Percentiles rank a stretch among this genome's conserved stretches.
Evolutionary conservation across 1,140 invertebrate species (phyloP).

Genomic region (Limonius californicus): DNA sequence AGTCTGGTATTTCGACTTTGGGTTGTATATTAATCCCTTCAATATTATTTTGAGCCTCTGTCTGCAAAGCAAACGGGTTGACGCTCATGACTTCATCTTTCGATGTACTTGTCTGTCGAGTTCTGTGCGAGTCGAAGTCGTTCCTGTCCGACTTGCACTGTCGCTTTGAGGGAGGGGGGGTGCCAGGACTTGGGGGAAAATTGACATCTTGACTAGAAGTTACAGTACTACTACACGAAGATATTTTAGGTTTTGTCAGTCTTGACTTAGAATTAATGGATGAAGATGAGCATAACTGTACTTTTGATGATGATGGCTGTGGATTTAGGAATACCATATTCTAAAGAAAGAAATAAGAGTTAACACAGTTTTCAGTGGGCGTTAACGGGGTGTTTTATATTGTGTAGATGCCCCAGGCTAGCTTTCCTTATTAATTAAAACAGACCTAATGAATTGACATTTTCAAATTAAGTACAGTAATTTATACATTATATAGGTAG

Average conservation of each 20-base stretch:
- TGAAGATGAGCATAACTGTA: conserved; percentile 7
- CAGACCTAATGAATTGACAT: too few relatives aligned
- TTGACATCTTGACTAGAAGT: conserved; percentile 43
- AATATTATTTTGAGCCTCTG: conserved; percentile 24
- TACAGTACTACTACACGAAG: conserved; percentile 36
- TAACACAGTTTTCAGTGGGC: background rate
- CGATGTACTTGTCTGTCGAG: conserved; percentile 16
- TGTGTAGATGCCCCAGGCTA: too few relatives aligned
- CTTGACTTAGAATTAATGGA: conserved; percentile 26
- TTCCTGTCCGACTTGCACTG: conserved; percentile 34
- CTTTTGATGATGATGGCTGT: conserved; percentile 30
- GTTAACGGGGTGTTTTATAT: too few relatives aligned
- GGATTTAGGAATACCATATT: conserved; percentile 35
- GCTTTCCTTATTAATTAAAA: too few relatives aligned
- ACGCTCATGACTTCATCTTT: conserved; percentile 32
- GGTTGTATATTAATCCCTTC: conserved; percentile 39
- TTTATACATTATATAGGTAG: too few relatives aligned
- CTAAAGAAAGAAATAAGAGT: background rate
- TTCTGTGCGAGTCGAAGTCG: conserved; percentile 30
- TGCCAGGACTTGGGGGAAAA: conserved; percentile 9
- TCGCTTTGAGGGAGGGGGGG: conserved; percentile 33
- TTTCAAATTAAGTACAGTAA: too few relatives aligned
- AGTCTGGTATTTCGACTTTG: conserved; percentile 58
- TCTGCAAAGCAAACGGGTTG: conserved; percentile 37
- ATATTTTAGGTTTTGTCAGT: conserved; percentile 28